Conservation (phyloP, 2,797 vertebrate genomes). For the Linurgus olivaceus region DNA sequence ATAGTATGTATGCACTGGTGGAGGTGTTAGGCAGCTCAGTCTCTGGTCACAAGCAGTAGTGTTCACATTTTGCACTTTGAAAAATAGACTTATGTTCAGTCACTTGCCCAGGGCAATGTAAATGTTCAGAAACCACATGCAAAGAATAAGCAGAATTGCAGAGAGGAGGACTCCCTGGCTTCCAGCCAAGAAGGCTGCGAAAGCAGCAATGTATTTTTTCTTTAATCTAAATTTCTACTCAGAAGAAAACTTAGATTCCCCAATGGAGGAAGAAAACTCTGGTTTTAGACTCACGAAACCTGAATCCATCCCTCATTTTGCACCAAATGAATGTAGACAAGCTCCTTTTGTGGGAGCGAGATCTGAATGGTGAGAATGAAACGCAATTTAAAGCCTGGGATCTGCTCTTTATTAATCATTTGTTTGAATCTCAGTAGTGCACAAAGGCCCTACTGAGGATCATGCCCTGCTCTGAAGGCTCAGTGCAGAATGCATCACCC, state of each 20-base stretch:
- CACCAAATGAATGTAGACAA: slow-evolving; percentile 51
- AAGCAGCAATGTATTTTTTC: slow-evolving; percentile 48
- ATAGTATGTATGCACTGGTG: not conserved
- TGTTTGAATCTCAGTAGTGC: slow-evolving; percentile 13
- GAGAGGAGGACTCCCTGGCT: not conserved
- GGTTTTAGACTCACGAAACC: slow-evolving; percentile 32
- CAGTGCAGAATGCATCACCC: not conserved
- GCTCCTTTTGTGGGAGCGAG: not conserved
- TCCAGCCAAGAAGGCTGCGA: slow-evolving; percentile 18
- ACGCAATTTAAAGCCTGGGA: slow-evolving; percentile 17
- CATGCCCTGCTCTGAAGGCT: not conserved
- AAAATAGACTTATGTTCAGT: not conserved
- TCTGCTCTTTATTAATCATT: slow-evolving; percentile 63
- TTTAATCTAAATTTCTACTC: slow-evolving; percentile 56
- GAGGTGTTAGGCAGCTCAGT: not conserved
- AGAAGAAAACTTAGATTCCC: slow-evolving; percentile 58
- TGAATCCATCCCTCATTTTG: slow-evolving; percentile 44
- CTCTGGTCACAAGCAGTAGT: not conserved
- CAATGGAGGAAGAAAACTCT: slow-evolving; percentile 15
- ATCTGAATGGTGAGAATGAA: slow-evolving; percentile 48
- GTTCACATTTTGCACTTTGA: not conserved
- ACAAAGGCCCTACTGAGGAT: not conserved
- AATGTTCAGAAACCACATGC: slow-evolving; percentile 39
- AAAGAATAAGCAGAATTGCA: slow-evolving; percentile 46
- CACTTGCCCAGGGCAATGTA: not conserved